Percentiles rank a stretch among this genome's conserved stretches.
Evolutionary conservation across 2,888 invertebrate genomes (phyloP).

Genomic region (Andrena bicolor): DNA sequence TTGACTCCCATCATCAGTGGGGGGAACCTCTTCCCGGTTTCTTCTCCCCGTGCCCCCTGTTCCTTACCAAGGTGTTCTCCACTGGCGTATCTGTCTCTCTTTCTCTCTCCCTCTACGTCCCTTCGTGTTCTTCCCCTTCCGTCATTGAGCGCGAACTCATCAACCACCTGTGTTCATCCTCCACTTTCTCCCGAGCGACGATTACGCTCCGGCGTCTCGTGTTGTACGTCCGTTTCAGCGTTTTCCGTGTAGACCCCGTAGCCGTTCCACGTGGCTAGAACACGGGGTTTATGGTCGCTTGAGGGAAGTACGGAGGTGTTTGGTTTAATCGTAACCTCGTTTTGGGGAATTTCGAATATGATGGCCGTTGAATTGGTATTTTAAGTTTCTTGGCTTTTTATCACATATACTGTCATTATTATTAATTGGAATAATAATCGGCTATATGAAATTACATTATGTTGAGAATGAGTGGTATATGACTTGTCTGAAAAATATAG

Average conservation of each 20-base stretch:
- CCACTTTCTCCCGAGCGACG: conserved; percentile 64
- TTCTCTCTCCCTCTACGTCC: conserved; percentile 4
- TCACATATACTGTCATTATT: too few relatives aligned
- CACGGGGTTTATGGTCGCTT: too few relatives aligned
- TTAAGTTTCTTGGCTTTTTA: too few relatives aligned
- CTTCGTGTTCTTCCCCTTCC: conserved; percentile 56
- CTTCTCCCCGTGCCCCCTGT: conserved; percentile 10
- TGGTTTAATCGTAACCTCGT: too few relatives aligned
- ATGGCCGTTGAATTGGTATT: too few relatives aligned
- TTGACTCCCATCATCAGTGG: conserved; percentile 68
- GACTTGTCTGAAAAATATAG: too few relatives aligned
- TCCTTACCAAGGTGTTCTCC: conserved; percentile 18
- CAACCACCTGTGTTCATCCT: conserved; percentile 74
- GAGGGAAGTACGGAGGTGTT: too few relatives aligned
- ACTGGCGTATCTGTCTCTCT: conserved; percentile 7
- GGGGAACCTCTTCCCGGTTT: conserved; percentile 44
- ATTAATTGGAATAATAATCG: too few relatives aligned
- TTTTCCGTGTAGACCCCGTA: conserved; percentile 28
- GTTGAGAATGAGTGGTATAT: too few relatives aligned
- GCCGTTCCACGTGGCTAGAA: conserved; percentile 27
- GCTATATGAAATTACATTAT: too few relatives aligned
- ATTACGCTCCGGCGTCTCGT: conserved; percentile 50
- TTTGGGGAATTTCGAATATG: too few relatives aligned
- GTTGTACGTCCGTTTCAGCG: conserved; percentile 30
- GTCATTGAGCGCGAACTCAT: conserved; percentile 64